phyloP scores from a whole-genome alignment of 2,888 invertebrate genomes.

The Entomobrya multifasciata region DNA sequence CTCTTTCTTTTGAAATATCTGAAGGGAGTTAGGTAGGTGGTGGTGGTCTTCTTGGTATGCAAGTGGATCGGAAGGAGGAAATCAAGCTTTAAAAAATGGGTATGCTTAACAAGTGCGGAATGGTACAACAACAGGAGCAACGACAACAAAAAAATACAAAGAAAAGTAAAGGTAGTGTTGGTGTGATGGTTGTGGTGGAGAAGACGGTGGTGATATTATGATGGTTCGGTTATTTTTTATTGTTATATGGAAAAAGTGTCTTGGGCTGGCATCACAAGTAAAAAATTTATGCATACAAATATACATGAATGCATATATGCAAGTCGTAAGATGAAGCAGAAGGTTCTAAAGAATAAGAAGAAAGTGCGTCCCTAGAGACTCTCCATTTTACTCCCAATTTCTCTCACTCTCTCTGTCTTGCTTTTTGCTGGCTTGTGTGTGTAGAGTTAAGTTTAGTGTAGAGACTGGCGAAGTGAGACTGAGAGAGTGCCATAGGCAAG shows the following conservation, averaged over 20 bases:
- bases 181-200: not conserved
- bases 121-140: not conserved
- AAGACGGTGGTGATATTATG: not conserved
- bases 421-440: not conserved
- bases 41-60: no score
- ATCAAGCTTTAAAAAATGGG: conserved; percentile 10
- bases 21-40: no score
- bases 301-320: not conserved
- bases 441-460: no score
- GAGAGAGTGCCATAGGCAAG: conserved; percentile 37
- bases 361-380: conserved; percentile 33
- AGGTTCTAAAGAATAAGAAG: not conserved
- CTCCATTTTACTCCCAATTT: conserved; percentile 25
- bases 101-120: no score
- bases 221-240: not conserved
- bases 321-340: not conserved
- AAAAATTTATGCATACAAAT: not conserved
- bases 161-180: not conserved
- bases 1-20: no score
- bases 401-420: no score
- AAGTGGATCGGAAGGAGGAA: no score
- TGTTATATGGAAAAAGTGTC: conserved; percentile 14
- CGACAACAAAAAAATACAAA: conserved; percentile 31
- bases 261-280: conserved; percentile 15
- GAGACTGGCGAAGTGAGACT: no score